Evolutionary conservation across 2,113 vertebrate species (phyloP), one percentile per base, ranked within the genome.

Genomic region (Rhinogobius similis): DNA sequence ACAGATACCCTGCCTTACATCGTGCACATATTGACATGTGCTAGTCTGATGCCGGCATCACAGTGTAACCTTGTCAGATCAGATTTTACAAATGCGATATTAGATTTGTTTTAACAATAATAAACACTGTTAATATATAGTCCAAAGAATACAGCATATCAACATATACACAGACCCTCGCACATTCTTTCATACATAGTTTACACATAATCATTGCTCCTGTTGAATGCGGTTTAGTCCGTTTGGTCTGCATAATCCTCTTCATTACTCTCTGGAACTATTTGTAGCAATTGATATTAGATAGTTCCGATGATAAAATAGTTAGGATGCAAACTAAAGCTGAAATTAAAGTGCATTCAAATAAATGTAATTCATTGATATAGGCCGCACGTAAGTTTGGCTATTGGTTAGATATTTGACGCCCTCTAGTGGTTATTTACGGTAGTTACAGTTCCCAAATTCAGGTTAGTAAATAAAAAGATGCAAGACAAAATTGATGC

Each of bases 361-460:
- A n/a, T n/a, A n/a, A n/a, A n/a, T n/a, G n/a, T n/a, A n/a, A n/a
- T n/a, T n/a, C n/a, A n/a, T n/a, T n/a, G n/a, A n/a, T n/a, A n/a
- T n/a, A 36, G 32, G 9, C 5, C 3, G 9, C 32, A 36, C 32
- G 32, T 36, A n/a, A n/a, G n/a, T n/a, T n/a, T n/a, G n/a, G n/a
- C n/a, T n/a, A n/a, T n/a, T n/a, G n/a, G n/a, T 58, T 58, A 29
- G 66, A 53, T 50, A 41, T 29, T 56, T 76, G 55, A 32, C 73
- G 29, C 88, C 85, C 88, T 87, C 88, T 87, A 83, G 85, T 84
- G 86, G 82, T 21, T 32, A 66, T 14, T 10, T 59, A 67, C 29
- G 48, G 73, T n/a, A 83, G 83, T 38, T 24, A 55, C 52, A 26
- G 21, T 56, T 39, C 24, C 10, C 23, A 9, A 21, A 18, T 27